These are phyloP conservation scores for Conopomorpha cramerella DNA, from an alignment of 1,140 invertebrate species.

Conservation along the genomic window DNA sequence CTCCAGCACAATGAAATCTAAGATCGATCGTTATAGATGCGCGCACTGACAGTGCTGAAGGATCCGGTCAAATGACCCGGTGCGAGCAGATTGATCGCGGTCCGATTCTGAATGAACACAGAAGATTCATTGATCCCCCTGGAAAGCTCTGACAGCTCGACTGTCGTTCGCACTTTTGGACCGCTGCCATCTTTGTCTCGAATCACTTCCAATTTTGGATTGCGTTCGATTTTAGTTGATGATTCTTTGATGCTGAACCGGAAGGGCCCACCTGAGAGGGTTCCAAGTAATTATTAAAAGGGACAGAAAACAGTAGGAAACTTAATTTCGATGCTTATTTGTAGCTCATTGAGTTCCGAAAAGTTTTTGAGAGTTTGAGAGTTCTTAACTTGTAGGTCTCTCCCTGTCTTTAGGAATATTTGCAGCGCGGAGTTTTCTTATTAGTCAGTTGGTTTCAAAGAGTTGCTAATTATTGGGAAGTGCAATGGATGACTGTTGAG, in stretches of 20 bases:
- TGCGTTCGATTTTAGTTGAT: background rate
- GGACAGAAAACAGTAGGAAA: conserved; percentile 27
- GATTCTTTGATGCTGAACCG: background rate
- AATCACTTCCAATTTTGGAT: conserved; percentile 3
- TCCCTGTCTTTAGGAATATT: conserved; percentile 13
- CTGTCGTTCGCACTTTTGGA: conserved; percentile 6
- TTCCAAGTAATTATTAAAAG: conserved; percentile 42
- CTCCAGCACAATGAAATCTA: too few relatives aligned
- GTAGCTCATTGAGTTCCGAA: conserved; percentile 29
- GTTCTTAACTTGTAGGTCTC: too few relatives aligned
- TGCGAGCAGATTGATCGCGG: conserved; percentile 5
- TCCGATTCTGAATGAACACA: conserved; percentile 9
- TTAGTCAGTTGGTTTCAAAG: too few relatives aligned
- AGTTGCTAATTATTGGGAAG: too few relatives aligned
- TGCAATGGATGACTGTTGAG: too few relatives aligned
- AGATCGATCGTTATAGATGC: too few relatives aligned
- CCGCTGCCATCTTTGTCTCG: conserved; percentile 19
- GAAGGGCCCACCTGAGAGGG: conserved; percentile 14
- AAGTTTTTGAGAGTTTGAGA: too few relatives aligned
- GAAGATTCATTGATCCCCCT: conserved; percentile 5
- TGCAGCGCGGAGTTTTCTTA: too few relatives aligned
- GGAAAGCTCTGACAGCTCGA: background rate
- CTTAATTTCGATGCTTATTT: conserved; percentile 44
- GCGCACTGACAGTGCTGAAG: background rate
- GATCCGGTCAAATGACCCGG: background rate